Evolutionary conservation across 2,113 vertebrate species (phyloP).

Genomic region (Rhinogobius similis): DNA sequence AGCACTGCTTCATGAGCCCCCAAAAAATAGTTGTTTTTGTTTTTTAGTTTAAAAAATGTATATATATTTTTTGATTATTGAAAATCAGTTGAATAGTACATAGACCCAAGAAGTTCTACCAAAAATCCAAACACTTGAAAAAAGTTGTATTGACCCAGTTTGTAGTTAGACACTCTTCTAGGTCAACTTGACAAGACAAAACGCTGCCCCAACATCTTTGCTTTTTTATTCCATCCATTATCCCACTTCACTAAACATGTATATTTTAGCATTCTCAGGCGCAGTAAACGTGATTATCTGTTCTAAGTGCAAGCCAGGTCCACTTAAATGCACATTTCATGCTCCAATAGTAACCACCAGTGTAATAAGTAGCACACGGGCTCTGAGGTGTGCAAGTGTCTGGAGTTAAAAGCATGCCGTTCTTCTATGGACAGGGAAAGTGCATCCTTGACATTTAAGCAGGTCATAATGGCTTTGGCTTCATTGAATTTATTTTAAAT

Average conservation of each 20-base stretch:
- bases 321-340: slow-evolving; percentile 49
- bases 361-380: slow-evolving; percentile 32
- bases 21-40: no score
- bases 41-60: no score
- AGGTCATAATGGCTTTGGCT: slow-evolving; percentile 22
- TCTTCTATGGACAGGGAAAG: slow-evolving; percentile 14
- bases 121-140: not conserved
- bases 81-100: no score
- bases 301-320: not conserved
- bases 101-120: not conserved
- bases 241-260: not conserved
- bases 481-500: slow-evolving; percentile 6
- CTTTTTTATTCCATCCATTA: slow-evolving; percentile 4
- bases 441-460: slow-evolving; percentile 13
- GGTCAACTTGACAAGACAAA: not conserved
- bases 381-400: slow-evolving; percentile 40
- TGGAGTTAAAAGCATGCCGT: slow-evolving; percentile 37
- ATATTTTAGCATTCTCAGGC: slow-evolving; percentile 1
- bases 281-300: not conserved
- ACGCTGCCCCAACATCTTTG: not conserved
- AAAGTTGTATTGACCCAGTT: not conserved
- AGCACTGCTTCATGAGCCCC: no score
- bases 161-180: not conserved
- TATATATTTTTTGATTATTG: no score
- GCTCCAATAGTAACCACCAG: slow-evolving; percentile 45